A percentile compares a stretch with the other conserved stretches of the same genome.
Conservation (phyloP, 2,888 invertebrate species). For the Heliconius erato region DNA sequence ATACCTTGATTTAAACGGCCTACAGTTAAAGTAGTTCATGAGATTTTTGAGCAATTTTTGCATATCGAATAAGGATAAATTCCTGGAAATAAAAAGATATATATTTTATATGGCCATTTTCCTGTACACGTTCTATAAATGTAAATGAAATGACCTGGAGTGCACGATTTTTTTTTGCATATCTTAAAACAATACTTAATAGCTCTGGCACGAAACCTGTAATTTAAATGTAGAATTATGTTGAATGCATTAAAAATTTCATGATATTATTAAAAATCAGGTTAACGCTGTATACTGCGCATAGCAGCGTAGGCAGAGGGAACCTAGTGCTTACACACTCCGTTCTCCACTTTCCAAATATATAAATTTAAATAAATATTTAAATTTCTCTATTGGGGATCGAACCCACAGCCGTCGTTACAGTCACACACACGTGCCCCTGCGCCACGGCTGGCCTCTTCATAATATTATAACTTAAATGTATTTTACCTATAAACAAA, state of each 20-base stretch:
- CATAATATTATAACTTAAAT: neutral
- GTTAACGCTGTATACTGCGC: neutral
- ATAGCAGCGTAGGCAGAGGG: too few relatives aligned
- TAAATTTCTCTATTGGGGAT: neutral
- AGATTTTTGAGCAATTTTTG: neutral
- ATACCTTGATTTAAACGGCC: neutral
- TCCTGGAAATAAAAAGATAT: neutral
- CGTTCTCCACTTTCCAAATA: neutral
- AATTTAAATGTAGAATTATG: neutral
- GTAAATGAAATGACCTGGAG: neutral
- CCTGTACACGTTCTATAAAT: neutral
- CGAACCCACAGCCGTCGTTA: neutral
- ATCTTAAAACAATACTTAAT: neutral
- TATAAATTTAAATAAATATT: too few relatives aligned
- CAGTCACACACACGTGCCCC: neutral
- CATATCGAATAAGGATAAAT: neutral
- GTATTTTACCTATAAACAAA: neutral
- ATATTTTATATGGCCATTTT: neutral
- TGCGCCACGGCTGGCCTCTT: neutral
- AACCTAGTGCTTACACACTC: neutral
- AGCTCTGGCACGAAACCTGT: neutral
- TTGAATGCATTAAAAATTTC: neutral
- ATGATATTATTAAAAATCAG: neutral
- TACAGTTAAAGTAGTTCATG: neutral
- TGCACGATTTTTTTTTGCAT: neutral